Evolutionary conservation across 37 sponge, comb jelly and placozoan species (phyloP), one percentile per base, ranked within the genome.

Genomic region (Tethya wilhelma): DNA sequence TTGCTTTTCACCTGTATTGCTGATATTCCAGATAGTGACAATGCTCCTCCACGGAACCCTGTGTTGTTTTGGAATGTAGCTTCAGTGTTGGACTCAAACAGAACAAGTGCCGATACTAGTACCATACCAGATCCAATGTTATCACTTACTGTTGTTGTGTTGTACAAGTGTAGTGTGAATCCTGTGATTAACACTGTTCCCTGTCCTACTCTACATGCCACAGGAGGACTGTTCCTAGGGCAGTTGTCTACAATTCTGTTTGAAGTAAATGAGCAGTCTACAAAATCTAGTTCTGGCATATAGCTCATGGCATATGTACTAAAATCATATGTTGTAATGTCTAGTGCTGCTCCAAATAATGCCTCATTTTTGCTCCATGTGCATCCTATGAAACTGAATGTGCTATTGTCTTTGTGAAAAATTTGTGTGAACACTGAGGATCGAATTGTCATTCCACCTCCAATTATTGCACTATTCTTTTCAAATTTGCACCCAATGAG

Each of bases 1-100:
- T 29, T 29, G 20, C 39, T 9, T 23, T 44, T 31, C 1, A 81
- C 43, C 1, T 38, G 17, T 22, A 81, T 17, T 20, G 44, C 33
- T 33, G 81, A 38, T 23, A 38, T n/a, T 6, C 71, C 81, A 4
- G 11, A 30, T 31, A 81, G n/a, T 28, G 38, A 26, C 11, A 81
- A 39, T 0, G 81, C 81, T 32, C 71, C 81, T 9, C 81, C 81
- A 0, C 59, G 72, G 0, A 67, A 4, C 6, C 71, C 81, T n/a
- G 28, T 70, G 38, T 81, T 81, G 0, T 37, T 17, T 1, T 42
- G 0, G 57, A 81, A 81, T 17, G 12, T 5, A 43, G 72, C 81
- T 17, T 49, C 4, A 9, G 22, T 36, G 14, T 49, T 28, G 8
- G n/a, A n/a, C n/a, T 29, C 25, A 59, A 59, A 59, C 6, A 29